Percentiles rank a stretch among this genome's conserved stretches.
Conservation (phyloP, 2,113 vertebrate species). For the Odontophorus gujanensis region DNA sequence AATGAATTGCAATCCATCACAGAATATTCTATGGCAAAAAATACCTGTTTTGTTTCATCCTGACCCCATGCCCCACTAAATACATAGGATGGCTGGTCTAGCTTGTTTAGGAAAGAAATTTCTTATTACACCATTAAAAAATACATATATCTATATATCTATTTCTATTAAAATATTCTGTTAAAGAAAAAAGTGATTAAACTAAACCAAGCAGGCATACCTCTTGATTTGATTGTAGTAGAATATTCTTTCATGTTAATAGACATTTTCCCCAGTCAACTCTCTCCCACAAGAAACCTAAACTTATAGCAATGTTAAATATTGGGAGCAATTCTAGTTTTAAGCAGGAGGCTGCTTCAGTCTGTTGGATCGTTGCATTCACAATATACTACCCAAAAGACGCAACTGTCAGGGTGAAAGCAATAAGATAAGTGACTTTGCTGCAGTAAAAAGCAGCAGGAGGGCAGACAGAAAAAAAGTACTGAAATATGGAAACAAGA, state of each 20-base stretch:
- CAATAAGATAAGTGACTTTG: not conserved
- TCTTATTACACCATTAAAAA: not conserved
- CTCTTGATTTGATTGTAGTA: not conserved
- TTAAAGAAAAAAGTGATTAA: not conserved
- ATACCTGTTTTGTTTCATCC: not conserved
- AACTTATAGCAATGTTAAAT: not conserved
- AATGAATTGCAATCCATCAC: not conserved
- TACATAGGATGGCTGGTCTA: not conserved
- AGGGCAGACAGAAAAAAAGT: not conserved
- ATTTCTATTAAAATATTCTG: not conserved
- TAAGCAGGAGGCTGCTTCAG: not conserved
- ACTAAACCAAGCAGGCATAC: not conserved
- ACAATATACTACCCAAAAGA: not conserved
- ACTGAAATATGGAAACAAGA: not conserved
- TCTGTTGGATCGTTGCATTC: not conserved
- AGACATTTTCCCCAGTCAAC: not conserved
- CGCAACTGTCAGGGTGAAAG: constrained; percentile 22
- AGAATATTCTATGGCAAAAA: not conserved
- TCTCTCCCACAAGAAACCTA: not conserved
- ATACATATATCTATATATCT: not conserved
- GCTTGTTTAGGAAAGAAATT: not conserved
- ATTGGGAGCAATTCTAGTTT: not conserved
- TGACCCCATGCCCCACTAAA: accelerated
- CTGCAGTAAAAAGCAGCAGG: not conserved
- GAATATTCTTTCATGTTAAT: not conserved